Base-by-base conservation (phyloP, 2,888 invertebrate species). In the Rhynchonema sp. region DNA sequence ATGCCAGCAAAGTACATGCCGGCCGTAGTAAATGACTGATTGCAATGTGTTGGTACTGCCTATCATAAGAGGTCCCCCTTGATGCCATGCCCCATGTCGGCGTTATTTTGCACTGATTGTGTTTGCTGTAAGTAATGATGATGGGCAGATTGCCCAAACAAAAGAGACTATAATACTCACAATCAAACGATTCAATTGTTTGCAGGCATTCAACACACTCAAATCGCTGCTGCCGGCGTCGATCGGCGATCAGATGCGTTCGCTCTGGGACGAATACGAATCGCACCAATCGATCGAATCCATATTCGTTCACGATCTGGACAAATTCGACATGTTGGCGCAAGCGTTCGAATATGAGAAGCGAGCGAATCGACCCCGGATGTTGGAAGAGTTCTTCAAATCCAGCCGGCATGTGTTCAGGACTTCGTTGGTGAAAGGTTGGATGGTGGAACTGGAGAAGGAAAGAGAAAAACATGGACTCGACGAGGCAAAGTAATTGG, bases 291-390 rank as follows among this genome's bases (percentile, higher is more conserved):
- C 87, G 46, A 79, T 83, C 0, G 94, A 94, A 78, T 86, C 94
- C 1, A 83, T 82, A 69, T 85, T 88, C 69, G 89, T 94, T 1
- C 94, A 94, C 77, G 94, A 96, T 72, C 79, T 96, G 63, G 96
- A 96, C 75, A 82, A 84, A 61, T 84, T 94, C 72, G 94, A 96
- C 74, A 86, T 96, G 84, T 80, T 94, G 59, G 82, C 88, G 70
- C 94, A 94, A 75, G 94, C 94, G 0, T 85, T 83, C 72, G 87
- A 90, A 73, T 96, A 96, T 76, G 92, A 49, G 23, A 6, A 49
- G n/a, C 49, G 49, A 49, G n/a, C 9, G 20, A 23, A 49, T 3
- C 9, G 13, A 49, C 49, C 49, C 13, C 49, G 49, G n/a, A n/a
- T 17, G 3, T n/a, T 49, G 49, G 20, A 49, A n/a, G 20, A 49